Base-by-base conservation (phyloP, 2,888 invertebrate genomes). In the Tenthredo scrophulariae region DNA sequence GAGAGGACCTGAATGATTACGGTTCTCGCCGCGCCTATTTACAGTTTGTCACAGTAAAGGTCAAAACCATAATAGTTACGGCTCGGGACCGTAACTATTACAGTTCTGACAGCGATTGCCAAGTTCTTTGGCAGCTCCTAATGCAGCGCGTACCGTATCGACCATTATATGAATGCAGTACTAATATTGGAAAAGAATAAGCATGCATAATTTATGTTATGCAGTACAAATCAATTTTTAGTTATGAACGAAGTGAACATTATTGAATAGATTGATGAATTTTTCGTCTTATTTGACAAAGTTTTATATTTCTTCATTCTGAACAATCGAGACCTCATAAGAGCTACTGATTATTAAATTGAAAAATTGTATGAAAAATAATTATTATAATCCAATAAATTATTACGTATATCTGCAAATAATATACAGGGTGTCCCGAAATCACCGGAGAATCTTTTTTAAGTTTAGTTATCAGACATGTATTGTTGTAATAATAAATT, bases 111-210 rank as follows among this genome's bases (percentile, higher is more conserved):
- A 65, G 65, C 26, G 65, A 65, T 65, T 22, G 65, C 65, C 65
- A 65, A 65, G 65, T 65, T 65, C 26, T 65, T 29, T 29, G 65
- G 65, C 65, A 65, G 22, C 65, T 65, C 26, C 65, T 65, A 65
- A 65, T 65, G 65, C 65, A 65, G 65, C 65, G 65, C 65, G 65
- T 65, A 65, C 65, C 65, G 29, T 26, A 54, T 54, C n/a, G 54
- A 54, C 54, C n/a, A n/a, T 54, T 54, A 54, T 54, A 65, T 65
- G 65, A 65, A 65, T 29, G 65, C 29, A 65, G 65, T 22, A 65
- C 65, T 65, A 26, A 65, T 65, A 65, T 65, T 65, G 65, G 65
- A 65, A 65, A 65, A 65, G 65, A 65, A 65, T 65, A 65, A n/a
- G 65, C 7, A 29, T 65, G 65, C 29, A 65, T 65, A 54, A 54